A percentile compares a stretch with the other conserved stretches of the same genome.
phyloP scores from a whole-genome alignment of 2,113 vertebrate species.

The Abramis brama region DNA sequence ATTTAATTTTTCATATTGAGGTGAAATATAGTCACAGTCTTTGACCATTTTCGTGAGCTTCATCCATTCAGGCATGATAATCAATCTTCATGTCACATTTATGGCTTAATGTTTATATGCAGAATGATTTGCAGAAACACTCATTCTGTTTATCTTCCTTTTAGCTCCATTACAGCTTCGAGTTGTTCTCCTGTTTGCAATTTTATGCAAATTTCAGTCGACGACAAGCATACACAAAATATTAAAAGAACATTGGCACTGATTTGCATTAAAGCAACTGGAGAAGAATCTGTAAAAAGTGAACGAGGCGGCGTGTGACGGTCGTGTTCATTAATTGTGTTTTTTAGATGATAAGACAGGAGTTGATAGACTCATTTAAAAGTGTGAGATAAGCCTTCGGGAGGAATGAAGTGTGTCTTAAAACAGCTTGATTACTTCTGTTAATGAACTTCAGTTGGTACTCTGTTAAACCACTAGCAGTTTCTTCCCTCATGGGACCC shows the following conservation, averaged over 20 bases:
- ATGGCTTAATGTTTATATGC: not conserved
- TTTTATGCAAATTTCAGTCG: not conserved
- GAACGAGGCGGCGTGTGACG: not conserved
- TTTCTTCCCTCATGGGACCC: no score
- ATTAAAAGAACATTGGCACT: not conserved
- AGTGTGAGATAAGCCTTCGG: constrained; percentile 14
- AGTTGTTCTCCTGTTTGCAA: not conserved
- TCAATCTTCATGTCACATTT: not conserved
- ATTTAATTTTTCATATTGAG: no score
- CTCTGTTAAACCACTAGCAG: not conserved
- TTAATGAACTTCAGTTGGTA: not conserved
- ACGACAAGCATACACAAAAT: not conserved
- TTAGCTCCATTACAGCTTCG: not conserved
- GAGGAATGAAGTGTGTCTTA: constrained; percentile 1
- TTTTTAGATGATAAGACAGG: constrained; percentile 20
- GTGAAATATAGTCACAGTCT: no score
- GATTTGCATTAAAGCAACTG: constrained; percentile 1
- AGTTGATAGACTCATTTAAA: constrained; percentile 43
- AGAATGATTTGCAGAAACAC: not conserved
- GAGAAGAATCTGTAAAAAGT: not conserved
- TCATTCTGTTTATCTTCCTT: not conserved
- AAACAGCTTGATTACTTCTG: constrained; percentile 3
- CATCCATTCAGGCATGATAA: not conserved
- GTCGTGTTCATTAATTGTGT: constrained; percentile 19
- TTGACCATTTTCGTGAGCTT: no score